Conservation (phyloP, 2,113 vertebrate species). For the Hylia prasina region DNA sequence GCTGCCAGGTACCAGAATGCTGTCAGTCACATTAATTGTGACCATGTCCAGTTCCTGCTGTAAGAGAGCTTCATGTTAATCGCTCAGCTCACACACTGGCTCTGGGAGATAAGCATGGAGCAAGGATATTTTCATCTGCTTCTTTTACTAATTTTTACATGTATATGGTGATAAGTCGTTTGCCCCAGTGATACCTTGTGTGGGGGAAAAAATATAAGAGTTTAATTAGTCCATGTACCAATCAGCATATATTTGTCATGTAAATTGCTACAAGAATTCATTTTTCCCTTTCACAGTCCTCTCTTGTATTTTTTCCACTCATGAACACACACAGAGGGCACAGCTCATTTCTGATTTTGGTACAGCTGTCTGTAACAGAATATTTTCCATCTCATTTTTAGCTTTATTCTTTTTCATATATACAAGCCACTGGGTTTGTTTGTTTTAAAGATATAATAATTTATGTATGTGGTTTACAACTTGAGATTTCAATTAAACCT, state of each 20-base stretch:
- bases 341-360: neutral
- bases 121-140: neutral
- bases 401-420: neutral
- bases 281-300: neutral
- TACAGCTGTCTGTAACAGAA: neutral
- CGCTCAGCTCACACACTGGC: rapidly evolving
- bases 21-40: neutral
- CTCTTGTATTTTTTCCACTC: neutral
- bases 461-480: neutral
- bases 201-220: neutral
- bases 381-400: neutral
- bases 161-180: neutral
- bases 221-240: neutral
- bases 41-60: neutral
- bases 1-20: neutral
- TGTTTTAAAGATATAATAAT: neutral
- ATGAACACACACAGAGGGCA: neutral
- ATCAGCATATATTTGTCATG: neutral
- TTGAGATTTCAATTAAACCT: neutral
- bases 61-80: neutral
- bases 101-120: neutral
- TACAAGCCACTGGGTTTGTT: neutral
- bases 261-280: neutral
- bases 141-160: neutral
- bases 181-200: neutral